Conservation (phyloP, 2,888 invertebrate species). For the Apodemia hepburni region DNA sequence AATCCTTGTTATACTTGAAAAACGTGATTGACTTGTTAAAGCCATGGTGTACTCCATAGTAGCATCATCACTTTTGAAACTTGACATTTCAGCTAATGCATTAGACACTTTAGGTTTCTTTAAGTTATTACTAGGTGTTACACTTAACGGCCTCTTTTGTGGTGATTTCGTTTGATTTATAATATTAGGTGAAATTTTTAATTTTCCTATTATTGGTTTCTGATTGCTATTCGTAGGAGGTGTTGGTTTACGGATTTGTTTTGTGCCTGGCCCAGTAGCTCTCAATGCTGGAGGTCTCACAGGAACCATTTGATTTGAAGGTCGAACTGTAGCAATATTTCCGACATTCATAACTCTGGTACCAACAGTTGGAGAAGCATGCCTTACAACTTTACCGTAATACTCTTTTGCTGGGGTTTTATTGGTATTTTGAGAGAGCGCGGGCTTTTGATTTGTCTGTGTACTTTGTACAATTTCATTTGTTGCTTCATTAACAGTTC, state of each 20-base stretch:
- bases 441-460: constrained; percentile 36
- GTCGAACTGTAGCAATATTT: constrained; percentile 35
- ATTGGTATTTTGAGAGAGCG: constrained; percentile 41
- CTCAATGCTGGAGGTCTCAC: constrained; percentile 40
- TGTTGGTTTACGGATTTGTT: constrained; percentile 37
- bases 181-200: constrained; percentile 55
- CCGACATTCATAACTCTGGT: constrained; percentile 42
- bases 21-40: constrained; percentile 50
- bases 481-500: constrained; percentile 63
- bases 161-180: constrained; percentile 33
- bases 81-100: constrained; percentile 45
- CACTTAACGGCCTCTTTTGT: constrained; percentile 48
- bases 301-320: constrained; percentile 47
- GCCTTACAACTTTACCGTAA: constrained; percentile 50
- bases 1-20: constrained; percentile 51
- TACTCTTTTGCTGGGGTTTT: constrained; percentile 42
- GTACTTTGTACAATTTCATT: constrained; percentile 55
- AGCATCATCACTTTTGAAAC: constrained; percentile 38
- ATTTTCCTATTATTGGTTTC: constrained; percentile 40
- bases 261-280: constrained; percentile 44
- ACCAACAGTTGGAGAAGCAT: constrained; percentile 43
- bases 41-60: constrained; percentile 46
- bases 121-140: constrained; percentile 53
- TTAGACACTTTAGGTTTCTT: constrained; percentile 66
- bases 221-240: constrained; percentile 35